Conservation (phyloP, 2,113 vertebrate genomes). For the Pontoporia blainvillei region DNA sequence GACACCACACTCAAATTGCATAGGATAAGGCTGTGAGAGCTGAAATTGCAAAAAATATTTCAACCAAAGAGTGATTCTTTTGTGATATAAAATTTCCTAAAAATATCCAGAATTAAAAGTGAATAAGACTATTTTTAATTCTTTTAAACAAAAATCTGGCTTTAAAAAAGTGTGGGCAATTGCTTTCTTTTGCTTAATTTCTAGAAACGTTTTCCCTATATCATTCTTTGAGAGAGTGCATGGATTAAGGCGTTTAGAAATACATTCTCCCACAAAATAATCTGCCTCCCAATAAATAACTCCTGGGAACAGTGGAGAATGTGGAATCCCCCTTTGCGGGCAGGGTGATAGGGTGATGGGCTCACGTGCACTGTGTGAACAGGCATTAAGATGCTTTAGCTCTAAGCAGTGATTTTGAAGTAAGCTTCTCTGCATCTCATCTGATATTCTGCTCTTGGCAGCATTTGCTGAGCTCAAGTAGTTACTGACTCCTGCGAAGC, state of each 20-base stretch:
- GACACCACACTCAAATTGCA: background rate
- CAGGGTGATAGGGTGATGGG: background rate
- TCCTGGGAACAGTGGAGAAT: background rate
- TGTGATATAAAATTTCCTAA: background rate
- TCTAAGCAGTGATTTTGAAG: constrained; percentile 19
- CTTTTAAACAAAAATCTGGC: background rate
- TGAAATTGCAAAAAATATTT: background rate
- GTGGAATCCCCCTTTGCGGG: background rate
- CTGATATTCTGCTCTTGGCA: constrained; percentile 36
- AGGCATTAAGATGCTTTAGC: background rate
- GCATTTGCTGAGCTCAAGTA: constrained; percentile 33
- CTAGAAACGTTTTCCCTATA: background rate
- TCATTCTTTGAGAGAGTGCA: background rate
- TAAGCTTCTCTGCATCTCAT: background rate
- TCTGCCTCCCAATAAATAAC: background rate
- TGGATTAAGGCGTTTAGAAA: background rate
- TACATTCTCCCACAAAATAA: background rate
- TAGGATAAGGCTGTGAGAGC: background rate
- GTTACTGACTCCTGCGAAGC: constrained; percentile 35
- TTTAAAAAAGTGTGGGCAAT: background rate
- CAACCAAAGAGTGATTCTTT: background rate
- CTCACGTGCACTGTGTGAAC: background rate
- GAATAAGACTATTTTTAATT: background rate
- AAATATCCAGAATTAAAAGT: constrained; percentile 5
- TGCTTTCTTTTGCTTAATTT: constrained; percentile 14